A percentile compares a stretch with the other conserved stretches of the same genome.
These are phyloP conservation scores for Caenorhabditis japonica DNA, from an alignment of 2,888 invertebrate species.

Conservation along the genomic window DNA sequence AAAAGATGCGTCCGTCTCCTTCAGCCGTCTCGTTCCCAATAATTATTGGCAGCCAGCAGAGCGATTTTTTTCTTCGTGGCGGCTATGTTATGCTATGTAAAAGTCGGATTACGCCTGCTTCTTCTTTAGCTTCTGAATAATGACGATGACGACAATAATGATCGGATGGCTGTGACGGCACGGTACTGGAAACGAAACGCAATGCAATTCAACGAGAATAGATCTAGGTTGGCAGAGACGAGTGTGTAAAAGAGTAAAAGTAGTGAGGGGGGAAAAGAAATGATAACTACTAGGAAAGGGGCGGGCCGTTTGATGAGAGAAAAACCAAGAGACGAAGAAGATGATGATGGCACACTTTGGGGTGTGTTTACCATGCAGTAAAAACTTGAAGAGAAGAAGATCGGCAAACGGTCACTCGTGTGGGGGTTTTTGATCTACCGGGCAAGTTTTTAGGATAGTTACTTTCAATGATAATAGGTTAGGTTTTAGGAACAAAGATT, in stretches of 20 bases:
- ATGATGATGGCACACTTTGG: slow-evolving; percentile 10
- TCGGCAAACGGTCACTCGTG: too few species aligned
- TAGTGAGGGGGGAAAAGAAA: slow-evolving; percentile 1
- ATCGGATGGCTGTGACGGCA: slow-evolving; percentile 8
- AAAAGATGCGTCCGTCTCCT: not conserved
- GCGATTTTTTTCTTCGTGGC: not conserved
- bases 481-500: too few species aligned
- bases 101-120: too few species aligned
- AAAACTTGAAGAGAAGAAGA: too few species aligned
- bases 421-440: too few species aligned
- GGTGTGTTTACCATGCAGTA: not conserved
- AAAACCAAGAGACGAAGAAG: slow-evolving; percentile 5
- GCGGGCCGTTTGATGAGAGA: slow-evolving; percentile 5
- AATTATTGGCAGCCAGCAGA: slow-evolving; percentile 2
- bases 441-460: too few species aligned
- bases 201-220: slow-evolving; percentile 6
- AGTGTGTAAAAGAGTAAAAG: slow-evolving; percentile 34
- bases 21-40: slow-evolving; percentile 1
- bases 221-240: slow-evolving; percentile 5
- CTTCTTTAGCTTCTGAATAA: slow-evolving; percentile 5
- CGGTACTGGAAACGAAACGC: not conserved
- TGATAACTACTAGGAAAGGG: slow-evolving; percentile 12
- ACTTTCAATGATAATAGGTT: too few species aligned
- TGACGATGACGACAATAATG: slow-evolving; percentile 3
- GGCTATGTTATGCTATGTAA: too few species aligned